A percentile compares a stretch with the other conserved stretches of the same genome.
These are phyloP conservation scores for Cladorhizidae sp. DNA, from an alignment of 37 sponge, comb jelly and placozoan species.

Conservation along the genomic window DNA sequence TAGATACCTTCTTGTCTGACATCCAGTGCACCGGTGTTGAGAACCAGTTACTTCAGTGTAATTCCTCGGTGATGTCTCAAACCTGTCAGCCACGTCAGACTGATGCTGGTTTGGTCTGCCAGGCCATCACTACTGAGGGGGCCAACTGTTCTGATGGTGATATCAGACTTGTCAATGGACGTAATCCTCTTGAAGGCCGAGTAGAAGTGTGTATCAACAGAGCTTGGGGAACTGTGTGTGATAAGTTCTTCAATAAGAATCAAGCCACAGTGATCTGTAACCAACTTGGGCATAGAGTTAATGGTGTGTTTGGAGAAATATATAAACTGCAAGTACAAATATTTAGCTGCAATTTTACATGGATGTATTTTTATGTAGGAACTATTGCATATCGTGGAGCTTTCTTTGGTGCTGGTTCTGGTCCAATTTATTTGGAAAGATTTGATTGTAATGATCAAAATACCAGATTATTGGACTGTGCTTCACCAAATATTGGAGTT, in stretches of 20 bases:
- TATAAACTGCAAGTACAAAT: too few relatives aligned
- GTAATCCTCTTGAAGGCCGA: not conserved
- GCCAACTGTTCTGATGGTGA: conserved; percentile 23
- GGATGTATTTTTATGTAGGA: conserved; percentile 4
- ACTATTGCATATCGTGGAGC: not conserved
- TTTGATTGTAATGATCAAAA: conserved; percentile 17
- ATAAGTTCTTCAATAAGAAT: conserved; percentile 34
- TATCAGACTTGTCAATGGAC: conserved; percentile 30
- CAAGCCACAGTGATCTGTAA: conserved; percentile 54
- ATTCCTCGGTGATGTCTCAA: not conserved
- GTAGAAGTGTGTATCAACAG: conserved; percentile 50
- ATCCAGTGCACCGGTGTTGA: conserved; percentile 22
- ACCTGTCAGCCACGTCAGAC: not conserved
- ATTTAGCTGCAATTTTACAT: too few relatives aligned
- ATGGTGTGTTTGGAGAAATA: conserved; percentile 17
- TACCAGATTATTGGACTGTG: conserved; percentile 19
- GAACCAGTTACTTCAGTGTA: not conserved
- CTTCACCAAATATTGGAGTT: conserved; percentile 9
- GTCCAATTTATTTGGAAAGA: conserved; percentile 32
- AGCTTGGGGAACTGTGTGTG: conserved; percentile 65
- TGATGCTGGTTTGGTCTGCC: conserved; percentile 28
- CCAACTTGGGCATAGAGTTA: conserved; percentile 24
- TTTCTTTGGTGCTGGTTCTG: conserved; percentile 25
- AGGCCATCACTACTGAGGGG: not conserved
- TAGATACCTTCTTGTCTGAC: not conserved